Base-by-base conservation (phyloP, 1,140 invertebrate genomes). In the Papilio polyxenes region DNA sequence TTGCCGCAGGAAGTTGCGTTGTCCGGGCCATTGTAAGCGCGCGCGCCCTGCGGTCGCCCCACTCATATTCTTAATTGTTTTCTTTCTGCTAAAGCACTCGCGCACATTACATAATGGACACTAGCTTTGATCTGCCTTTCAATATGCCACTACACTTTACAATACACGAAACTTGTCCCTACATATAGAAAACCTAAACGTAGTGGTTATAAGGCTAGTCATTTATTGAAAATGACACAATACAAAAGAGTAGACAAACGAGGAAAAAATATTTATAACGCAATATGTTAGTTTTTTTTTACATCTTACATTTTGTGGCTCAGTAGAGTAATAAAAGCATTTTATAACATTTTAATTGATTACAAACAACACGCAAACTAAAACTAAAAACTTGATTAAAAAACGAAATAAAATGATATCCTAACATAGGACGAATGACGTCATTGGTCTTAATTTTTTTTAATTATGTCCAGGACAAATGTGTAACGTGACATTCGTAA, bases 41-140 rank as follows among this genome's bases (percentile, higher is more conserved):
- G 83, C 88, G 82, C 76, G 80, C 59, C 62, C 77, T 83, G 85
- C 86, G 88, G 85, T 87, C 85, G 85, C 87, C 85, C 89, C 81
- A 86, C 84, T 88, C 90, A 92, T 92, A 85, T 89, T 88, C 89
- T 89, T 93, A 91, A 93, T 93, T 93, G 92, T 92, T 93, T 91
- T 91, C 92, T 93, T 93, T 93, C 92, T 89, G 84, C 81, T 83
- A 85, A 88, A 87, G 88, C 90, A 90, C 89, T 92, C 85, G 86
- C 82, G 81, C 69, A 93, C 91, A 92, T 92, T 92, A 82, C 85
- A 83, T 89, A 87, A 91, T 89, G 88, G 88, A 88, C 83, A 85
- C 86, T 79, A 80, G 90, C 91, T 93, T 93, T 93, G 91, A 92
- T 93, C 91, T 89, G 86, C 62, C 75, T 82, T 75, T 81, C 56